These are phyloP conservation scores for Tholera decimalis DNA, from an alignment of 2,888 invertebrate species.

Conservation along the genomic window DNA sequence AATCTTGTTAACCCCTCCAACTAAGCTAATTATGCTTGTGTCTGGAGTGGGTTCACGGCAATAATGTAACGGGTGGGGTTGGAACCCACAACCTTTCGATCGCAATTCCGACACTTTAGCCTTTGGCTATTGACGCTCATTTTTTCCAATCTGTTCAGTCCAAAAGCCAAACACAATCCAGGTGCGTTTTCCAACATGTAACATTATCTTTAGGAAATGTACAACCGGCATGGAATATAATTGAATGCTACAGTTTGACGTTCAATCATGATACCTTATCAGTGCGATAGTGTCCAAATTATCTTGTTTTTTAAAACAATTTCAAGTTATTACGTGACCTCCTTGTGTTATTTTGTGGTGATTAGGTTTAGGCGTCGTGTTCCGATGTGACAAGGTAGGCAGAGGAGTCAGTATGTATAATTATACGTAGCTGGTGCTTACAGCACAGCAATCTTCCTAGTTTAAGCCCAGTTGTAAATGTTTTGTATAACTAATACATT, in stretches of 20 bases:
- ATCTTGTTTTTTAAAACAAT: constrained; percentile 66
- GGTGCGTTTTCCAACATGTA: background rate
- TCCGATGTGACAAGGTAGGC: background rate
- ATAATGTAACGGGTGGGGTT: too few species aligned
- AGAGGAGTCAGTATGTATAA: constrained; percentile 3
- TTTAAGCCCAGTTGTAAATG: too few species aligned
- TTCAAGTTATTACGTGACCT: constrained; percentile 65
- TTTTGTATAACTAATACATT: too few species aligned
- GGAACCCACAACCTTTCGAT: too few species aligned
- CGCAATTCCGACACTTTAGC: too few species aligned
- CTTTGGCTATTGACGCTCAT: too few species aligned
- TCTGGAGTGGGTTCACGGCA: too few species aligned
- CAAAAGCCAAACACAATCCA: constrained; percentile 2
- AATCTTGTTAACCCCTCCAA: too few species aligned
- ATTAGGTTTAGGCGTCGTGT: constrained; percentile 37
- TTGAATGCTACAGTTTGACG: constrained; percentile 26
- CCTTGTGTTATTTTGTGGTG: constrained; percentile 47
- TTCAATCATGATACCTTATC: constrained; percentile 65
- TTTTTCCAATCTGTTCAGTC: too few species aligned
- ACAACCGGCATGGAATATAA: constrained; percentile 33
- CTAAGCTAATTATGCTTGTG: too few species aligned
- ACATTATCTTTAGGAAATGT: constrained; percentile 35
- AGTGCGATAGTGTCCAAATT: constrained; percentile 51
- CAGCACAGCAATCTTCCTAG: too few species aligned
- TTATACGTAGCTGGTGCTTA: too few species aligned